Base-by-base conservation (phyloP, 1,140 invertebrate species). In the Sycobia sp. region DNA sequence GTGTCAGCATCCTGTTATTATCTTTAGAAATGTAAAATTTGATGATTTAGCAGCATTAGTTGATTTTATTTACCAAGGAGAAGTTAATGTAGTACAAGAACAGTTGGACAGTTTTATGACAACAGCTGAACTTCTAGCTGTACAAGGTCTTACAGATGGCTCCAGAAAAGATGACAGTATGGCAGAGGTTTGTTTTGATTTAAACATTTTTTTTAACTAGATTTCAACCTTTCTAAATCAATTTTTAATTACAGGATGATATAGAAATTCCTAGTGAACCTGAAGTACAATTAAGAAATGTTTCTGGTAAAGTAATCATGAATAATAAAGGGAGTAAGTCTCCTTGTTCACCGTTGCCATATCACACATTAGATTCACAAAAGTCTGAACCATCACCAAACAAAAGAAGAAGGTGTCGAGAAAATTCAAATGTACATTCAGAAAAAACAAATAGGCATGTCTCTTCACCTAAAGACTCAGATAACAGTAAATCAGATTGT, bases 1-100 rank as follows among this genome's bases (percentile, higher is more conserved):
- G 27, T 92, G 91, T 73, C 88, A 90, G 65, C 91, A 93, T 83
- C 92, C 91, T 57, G 90, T 94, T 39, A 90, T 94, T 62, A 91
- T 94, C 79, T 90, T 94, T 72, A 87, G 89, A 72, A 92, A 93
- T 78, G 89, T 94, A 39, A 90, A 89, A 73, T 92, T 87, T 70
- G 88, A 90, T 68, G 91, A 94, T 78, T 83, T 95, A 69, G 87
- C 87, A 70, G 90, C 90, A 18, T 87, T 94, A 54, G 85, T 94
- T 20, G 88, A 92, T 74, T 94, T 94, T 73, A 94, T 94, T 88
- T 94, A 93, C 73, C 82, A 86, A 70, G 85, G 85, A 22, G 87
- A 89, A 80, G 88, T 89, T 11, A 89, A 88, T 65, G 86, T 89
- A 3, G 83, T 85, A 59, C 86, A 88, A 70, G 86, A 88, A 63